phyloP scores from a whole-genome alignment of 23 tunicate genomes.

The Clavelina lepadiformis region DNA sequence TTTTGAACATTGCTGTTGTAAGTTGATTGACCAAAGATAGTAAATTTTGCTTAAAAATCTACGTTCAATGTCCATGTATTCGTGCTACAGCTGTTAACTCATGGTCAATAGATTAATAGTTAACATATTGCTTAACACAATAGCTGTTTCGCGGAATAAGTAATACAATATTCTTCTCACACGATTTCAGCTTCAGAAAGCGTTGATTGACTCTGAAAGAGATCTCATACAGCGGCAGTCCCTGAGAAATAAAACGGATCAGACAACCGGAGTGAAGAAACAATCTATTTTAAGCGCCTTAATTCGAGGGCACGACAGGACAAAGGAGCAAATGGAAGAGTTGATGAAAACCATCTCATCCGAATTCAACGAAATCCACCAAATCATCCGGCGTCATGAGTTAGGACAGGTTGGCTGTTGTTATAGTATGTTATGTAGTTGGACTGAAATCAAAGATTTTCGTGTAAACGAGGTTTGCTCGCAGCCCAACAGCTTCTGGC shows the following conservation, averaged over 20 bases:
- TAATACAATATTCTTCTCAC: too few relatives aligned
- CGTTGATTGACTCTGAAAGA: conserved; percentile 25
- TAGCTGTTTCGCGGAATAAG: too few relatives aligned
- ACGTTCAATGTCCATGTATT: too few relatives aligned
- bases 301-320: conserved; percentile 41
- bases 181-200: conserved; percentile 23
- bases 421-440: too few relatives aligned
- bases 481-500: too few relatives aligned
- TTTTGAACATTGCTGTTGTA: conserved; percentile 28
- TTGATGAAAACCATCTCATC: conserved; percentile 39
- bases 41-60: too few relatives aligned
- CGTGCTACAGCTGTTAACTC: too few relatives aligned
- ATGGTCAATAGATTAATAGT: too few relatives aligned
- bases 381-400: too few relatives aligned
- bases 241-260: conserved; percentile 9
- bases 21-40: neutral
- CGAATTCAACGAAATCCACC: conserved; percentile 29
- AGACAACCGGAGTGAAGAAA: conserved; percentile 19
- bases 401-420: too few relatives aligned
- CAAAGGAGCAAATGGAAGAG: conserved; percentile 46
- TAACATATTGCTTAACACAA: too few relatives aligned
- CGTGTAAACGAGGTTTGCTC: neutral
- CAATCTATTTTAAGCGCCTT: conserved; percentile 30
- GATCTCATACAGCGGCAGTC: conserved; percentile 26
- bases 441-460: neutral